phyloP scores from a whole-genome alignment of 2,797 vertebrate genomes.

The Mormyrops attenuatus region DNA sequence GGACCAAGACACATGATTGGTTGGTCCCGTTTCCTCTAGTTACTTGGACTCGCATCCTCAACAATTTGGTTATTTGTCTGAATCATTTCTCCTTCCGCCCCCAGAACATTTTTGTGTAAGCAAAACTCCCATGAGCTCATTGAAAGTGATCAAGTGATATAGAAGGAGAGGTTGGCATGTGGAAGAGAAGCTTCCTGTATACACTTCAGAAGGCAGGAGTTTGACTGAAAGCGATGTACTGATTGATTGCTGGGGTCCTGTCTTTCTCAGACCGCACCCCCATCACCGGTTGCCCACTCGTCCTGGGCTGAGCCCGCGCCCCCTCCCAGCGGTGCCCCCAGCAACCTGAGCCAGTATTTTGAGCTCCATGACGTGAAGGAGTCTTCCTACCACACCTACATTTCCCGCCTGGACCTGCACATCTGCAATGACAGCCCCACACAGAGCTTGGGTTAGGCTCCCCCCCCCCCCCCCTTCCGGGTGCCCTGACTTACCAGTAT shows the following conservation, averaged over 20 bases:
- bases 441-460: slow-evolving; percentile 66
- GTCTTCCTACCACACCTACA: slow-evolving; percentile 92
- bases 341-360: slow-evolving; percentile 80
- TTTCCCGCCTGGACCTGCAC: slow-evolving; percentile 92
- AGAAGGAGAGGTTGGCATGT: background rate
- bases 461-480: background rate
- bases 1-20: background rate
- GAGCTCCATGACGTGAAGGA: slow-evolving; percentile 91
- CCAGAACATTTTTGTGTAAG: background rate
- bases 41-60: background rate
- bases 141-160: background rate
- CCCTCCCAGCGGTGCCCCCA: slow-evolving; percentile 55
- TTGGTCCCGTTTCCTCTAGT: background rate
- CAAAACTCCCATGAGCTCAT: background rate
- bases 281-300: slow-evolving; percentile 74
- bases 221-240: background rate
- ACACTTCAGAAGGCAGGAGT: background rate
- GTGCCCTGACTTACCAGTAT: background rate
- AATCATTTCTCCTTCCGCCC: background rate
- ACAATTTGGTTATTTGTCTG: background rate
- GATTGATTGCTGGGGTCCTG: slow-evolving; percentile 1
- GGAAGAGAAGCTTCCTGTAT: background rate
- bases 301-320: slow-evolving; percentile 74
- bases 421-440: slow-evolving; percentile 88
- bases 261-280: slow-evolving; percentile 69